Base-by-base conservation (phyloP, 2,888 invertebrate genomes). In the Tortricodes alternella region DNA sequence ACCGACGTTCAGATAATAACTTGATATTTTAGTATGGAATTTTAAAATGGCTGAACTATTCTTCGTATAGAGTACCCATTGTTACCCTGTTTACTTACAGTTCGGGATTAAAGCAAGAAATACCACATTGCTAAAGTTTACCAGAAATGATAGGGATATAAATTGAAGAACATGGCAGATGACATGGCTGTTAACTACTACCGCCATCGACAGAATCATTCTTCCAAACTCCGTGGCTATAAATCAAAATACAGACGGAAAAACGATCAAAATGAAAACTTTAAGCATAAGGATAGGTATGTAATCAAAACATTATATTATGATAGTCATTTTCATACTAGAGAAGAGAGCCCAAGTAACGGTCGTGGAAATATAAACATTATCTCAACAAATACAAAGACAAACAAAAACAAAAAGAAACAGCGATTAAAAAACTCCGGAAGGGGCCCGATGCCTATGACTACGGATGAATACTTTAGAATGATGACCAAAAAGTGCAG, bases 111-210 rank as follows among this genome's bases (percentile, higher is more conserved):
- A 11, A 11, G 29, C 29, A 11, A 29, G n/a, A 29, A 11, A n/a
- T n/a, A 29, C 11, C 11, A 23, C 5, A 23, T 8, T 2, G 2
- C 11, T 29, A 5, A 27, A 4, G 19, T 37, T 19, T 6, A 18
- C n/a, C 5, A n/a, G 37, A 37, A 37, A 37, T 37, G 37, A 5
- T 37, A n/a, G 23, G 23, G 8, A 11, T 16, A 11, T 46, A 43
- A 48, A 34, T 50, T 29, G 43, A 46, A n/a, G 27, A 61, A 43
- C 15, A 46, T 27, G 59, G 53, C 60, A 59, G 56, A 60, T 57
- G 53, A 52, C 57, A 59, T 53, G 23, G 37, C 50, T 38, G 39
- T 50, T 13, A 24, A 29, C 24, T 46, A 15, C 44, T 7, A 35
- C 35, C 18, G 44, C 11, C 41, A 41, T 13, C 13, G 41, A 21